Evolutionary conservation across 2,797 vertebrate species (phyloP).

Genomic region (Carcharodon carcharias): DNA sequence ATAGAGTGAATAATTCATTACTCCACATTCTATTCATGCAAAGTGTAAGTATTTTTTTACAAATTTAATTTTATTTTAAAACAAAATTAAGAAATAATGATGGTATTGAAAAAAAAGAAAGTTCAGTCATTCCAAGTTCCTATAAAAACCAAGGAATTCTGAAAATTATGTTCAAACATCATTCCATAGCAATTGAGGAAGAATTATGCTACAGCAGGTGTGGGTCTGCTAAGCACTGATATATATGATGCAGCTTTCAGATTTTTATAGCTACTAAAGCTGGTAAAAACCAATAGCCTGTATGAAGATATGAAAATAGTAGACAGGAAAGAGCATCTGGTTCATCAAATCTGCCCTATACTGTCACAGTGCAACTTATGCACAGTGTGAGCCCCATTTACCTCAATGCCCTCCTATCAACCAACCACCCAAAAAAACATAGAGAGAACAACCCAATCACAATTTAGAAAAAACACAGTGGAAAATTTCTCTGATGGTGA

Average conservation of each 20-base stretch:
- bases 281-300: neutral
- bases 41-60: too few species aligned
- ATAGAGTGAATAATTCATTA: neutral
- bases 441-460: neutral
- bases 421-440: neutral
- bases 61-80: neutral
- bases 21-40: neutral
- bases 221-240: neutral
- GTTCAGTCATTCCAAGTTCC: neutral
- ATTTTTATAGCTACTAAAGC: neutral
- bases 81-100: neutral
- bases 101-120: neutral
- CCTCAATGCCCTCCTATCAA: neutral
- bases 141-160: neutral
- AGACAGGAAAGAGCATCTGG: neutral
- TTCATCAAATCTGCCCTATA: neutral
- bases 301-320: neutral
- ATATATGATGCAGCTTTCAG: neutral
- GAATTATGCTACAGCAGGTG: neutral
- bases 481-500: neutral
- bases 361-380: neutral
- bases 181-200: conserved; percentile 38
- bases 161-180: conserved; percentile 41
- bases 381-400: neutral
- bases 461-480: neutral